A percentile compares a stretch with the other conserved stretches of the same genome.
Conservation (phyloP, 2,113 vertebrate genomes). For the Odontesthes bonariensis region DNA sequence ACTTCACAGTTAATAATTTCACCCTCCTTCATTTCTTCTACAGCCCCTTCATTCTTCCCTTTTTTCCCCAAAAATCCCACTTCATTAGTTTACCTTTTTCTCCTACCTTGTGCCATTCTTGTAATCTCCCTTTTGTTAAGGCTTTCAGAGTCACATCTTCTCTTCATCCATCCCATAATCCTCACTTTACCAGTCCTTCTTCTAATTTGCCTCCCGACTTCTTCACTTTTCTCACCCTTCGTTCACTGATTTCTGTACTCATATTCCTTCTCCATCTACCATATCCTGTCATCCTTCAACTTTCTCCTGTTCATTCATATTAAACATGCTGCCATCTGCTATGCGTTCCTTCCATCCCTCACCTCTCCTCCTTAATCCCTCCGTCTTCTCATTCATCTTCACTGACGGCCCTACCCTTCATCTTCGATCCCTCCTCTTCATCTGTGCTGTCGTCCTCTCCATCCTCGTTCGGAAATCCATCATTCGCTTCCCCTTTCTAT, state of each 20-base stretch:
- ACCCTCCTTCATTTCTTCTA: conserved; percentile 27
- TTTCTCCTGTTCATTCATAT: conserved; percentile 5
- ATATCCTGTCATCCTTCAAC: background rate
- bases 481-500: background rate
- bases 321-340: conserved; percentile 11
- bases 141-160: background rate
- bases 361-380: conserved; percentile 1
- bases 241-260: background rate
- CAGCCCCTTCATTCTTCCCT: conserved; percentile 14
- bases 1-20: conserved; percentile 29
- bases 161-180: conserved; percentile 7
- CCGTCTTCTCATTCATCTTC: conserved; percentile 7
- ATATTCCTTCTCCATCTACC: background rate
- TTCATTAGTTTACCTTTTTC: background rate
- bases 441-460: background rate
- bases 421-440: conserved; percentile 23
- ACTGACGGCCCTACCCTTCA: conserved; percentile 6
- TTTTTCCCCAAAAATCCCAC: conserved; percentile 21
- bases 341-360: background rate
- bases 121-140: background rate
- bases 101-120: background rate
- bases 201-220: too few relatives aligned
- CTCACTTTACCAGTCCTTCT: background rate
- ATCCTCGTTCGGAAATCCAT: conserved; percentile 8
- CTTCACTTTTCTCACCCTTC: background rate